Evolutionary conservation across 2,888 invertebrate species (phyloP).

Genomic region (Microctonus brassicae): DNA sequence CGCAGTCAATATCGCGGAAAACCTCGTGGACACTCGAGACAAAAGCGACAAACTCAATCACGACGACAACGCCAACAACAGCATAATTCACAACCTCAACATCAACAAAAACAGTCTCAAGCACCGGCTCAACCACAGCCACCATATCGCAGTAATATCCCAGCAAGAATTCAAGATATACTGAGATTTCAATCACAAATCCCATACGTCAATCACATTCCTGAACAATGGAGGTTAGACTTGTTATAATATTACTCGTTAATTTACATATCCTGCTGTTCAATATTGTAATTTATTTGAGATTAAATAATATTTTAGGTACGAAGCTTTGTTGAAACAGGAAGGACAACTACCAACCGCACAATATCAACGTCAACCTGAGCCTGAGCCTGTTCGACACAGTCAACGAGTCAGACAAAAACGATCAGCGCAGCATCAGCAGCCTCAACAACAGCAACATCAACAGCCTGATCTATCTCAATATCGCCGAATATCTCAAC

Average conservation of each 20-base stretch:
- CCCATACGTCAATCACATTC: slow-evolving; percentile 51
- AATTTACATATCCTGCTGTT: not conserved
- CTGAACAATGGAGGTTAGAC: slow-evolving; percentile 48
- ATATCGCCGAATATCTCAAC: slow-evolving; percentile 55
- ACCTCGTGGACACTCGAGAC: slow-evolving; percentile 49
- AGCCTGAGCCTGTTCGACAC: slow-evolving; percentile 32
- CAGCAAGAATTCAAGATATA: slow-evolving; percentile 47
- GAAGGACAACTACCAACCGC: slow-evolving; percentile 45
- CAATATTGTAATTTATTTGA: slow-evolving; percentile 7
- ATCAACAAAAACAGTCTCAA: slow-evolving; percentile 35
- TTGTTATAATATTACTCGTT: too few relatives aligned
- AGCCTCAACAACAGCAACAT: too few relatives aligned
- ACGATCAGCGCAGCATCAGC: slow-evolving; percentile 41
- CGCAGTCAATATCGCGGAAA: slow-evolving; percentile 53
- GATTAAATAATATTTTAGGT: slow-evolving; percentile 43
- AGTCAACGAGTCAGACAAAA: slow-evolving; percentile 35
- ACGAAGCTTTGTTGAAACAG: slow-evolving; percentile 49
- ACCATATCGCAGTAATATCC: slow-evolving; percentile 43
- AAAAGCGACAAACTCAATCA: slow-evolving; percentile 44
- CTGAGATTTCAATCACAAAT: slow-evolving; percentile 49
- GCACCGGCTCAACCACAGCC: slow-evolving; percentile 44
- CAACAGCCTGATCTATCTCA: slow-evolving; percentile 48
- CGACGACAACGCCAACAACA: slow-evolving; percentile 38
- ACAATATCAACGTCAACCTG: slow-evolving; percentile 41
- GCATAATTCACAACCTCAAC: slow-evolving; percentile 36